A percentile compares a stretch with the other conserved stretches of the same genome.
phyloP scores from a whole-genome alignment of 1,140 invertebrate species.

The Littorina saxatilis region DNA sequence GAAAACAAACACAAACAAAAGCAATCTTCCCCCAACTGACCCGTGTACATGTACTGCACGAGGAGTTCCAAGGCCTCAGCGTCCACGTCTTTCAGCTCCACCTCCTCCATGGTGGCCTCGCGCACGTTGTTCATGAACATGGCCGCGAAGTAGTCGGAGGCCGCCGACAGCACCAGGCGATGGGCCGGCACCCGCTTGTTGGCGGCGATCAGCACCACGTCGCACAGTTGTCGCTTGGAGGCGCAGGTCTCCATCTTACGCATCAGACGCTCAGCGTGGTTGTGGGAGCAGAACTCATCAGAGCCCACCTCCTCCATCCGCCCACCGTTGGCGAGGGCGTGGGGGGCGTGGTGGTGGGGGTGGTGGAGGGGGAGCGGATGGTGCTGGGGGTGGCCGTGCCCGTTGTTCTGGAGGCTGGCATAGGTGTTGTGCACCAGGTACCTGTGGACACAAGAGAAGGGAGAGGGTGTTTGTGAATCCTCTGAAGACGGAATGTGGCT shows the following conservation, averaged over 20 bases:
- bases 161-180: slow-evolving; percentile 88
- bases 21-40: slow-evolving; percentile 75
- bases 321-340: slow-evolving; percentile 48
- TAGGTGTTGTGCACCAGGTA: slow-evolving; percentile 66
- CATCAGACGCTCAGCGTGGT: slow-evolving; percentile 88
- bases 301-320: slow-evolving; percentile 76
- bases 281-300: slow-evolving; percentile 86
- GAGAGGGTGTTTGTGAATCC: too few relatives aligned
- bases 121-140: slow-evolving; percentile 94
- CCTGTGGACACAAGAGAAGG: slow-evolving; percentile 50
- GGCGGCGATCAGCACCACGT: slow-evolving; percentile 74
- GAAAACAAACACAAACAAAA: neutral
- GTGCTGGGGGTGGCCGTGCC: neutral
- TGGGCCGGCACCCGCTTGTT: slow-evolving; percentile 82
- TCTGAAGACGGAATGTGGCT: too few relatives aligned
- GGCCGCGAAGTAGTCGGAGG: slow-evolving; percentile 95
- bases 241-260: slow-evolving; percentile 89
- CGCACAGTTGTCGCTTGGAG: slow-evolving; percentile 79
- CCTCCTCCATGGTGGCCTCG: slow-evolving; percentile 89
- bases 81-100: slow-evolving; percentile 89
- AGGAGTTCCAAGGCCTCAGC: slow-evolving; percentile 88
- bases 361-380: slow-evolving; percentile 47
- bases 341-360: slow-evolving; percentile 51
- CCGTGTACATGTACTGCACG: slow-evolving; percentile 93
- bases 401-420: slow-evolving; percentile 47